Evolutionary conservation across 2,888 invertebrate genomes (phyloP), one percentile per base, ranked within the genome.

Genomic region (Apotomis turbidana): DNA sequence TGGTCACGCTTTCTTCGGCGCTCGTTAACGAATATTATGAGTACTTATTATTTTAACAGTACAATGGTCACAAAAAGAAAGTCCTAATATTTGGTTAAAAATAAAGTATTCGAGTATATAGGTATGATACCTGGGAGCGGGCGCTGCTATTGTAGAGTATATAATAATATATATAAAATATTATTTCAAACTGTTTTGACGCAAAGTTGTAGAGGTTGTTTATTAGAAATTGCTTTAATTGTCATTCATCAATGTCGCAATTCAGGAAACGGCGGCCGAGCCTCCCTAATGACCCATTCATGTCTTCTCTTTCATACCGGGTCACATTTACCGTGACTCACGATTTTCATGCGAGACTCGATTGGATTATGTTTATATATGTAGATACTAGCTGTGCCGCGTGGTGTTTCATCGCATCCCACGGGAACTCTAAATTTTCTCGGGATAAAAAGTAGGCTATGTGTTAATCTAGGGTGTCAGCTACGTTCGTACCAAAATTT

Each of bases 261-360:
- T 74, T 71, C 79, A 84, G 83, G 85, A 85, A 86, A 80, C 84
- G 80, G 81, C 86, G 81, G 77, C 79, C 79, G 78, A 82, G 82
- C 83, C 81, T 81, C 82, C 84, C 83, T 88, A 88, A 89, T 85
- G 89, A 86, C 78, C 88, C 86, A 90, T 90, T 90, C 88, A 90
- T 84, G 83, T 80, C 78, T 80, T 83, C 79, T 81, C 83, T 83
- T 84, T 86, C 83, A 83, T 83, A 79, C 80, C 76, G 76, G 76
- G 74, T 76, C 77, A 64, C 77, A 76, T 74, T 76, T 74, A 76
- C 77, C 85, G 83, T 86, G 87, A 86, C 79, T 86, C 89, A 87
- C 85, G 85, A 84, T 77, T 80, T 78, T 74, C 66, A 74, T 74
- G 62, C 74, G 75, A 77, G 76, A 76, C 78, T 69, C 76, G 73